These are phyloP conservation scores for Heliconius congener DNA, from an alignment of 1,140 invertebrate species.

Conservation along the genomic window DNA sequence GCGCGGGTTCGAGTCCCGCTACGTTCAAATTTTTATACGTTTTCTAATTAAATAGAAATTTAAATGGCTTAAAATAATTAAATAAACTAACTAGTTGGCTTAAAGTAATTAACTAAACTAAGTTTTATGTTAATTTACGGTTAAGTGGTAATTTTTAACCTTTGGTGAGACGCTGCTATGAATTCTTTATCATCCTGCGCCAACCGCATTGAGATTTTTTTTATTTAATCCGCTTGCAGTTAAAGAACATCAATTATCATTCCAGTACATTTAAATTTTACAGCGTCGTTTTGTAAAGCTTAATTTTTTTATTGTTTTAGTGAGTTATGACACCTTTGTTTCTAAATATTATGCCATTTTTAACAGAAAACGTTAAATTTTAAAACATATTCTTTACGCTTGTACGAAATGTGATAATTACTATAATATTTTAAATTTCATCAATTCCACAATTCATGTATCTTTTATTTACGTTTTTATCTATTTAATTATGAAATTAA, in stretches of 20 bases:
- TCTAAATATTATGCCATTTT: neutral
- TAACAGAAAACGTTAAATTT: too few relatives aligned
- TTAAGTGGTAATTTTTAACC: slow-evolving; percentile 32
- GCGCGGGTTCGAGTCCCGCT: too few relatives aligned
- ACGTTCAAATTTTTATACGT: too few relatives aligned
- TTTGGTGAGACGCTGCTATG: slow-evolving; percentile 31
- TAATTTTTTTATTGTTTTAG: slow-evolving; percentile 13
- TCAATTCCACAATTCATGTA: too few relatives aligned
- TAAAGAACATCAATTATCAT: slow-evolving; percentile 30
- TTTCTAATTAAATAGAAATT: too few relatives aligned
- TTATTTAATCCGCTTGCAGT: slow-evolving; percentile 18
- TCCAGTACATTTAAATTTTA: slow-evolving; percentile 24
- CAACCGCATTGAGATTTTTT: slow-evolving; percentile 26
- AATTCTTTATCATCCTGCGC: slow-evolving; percentile 29
- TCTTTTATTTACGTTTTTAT: too few relatives aligned
- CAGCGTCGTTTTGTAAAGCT: slow-evolving; percentile 7
- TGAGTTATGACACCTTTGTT: neutral
- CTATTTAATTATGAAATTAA: too few relatives aligned
- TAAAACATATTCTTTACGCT: too few relatives aligned
- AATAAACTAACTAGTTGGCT: slow-evolving; percentile 15
- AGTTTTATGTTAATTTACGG: slow-evolving; percentile 29
- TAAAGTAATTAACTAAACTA: slow-evolving; percentile 30
- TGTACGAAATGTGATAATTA: too few relatives aligned
- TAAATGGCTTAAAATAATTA: slow-evolving; percentile 29
- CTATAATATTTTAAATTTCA: too few relatives aligned